Base-by-base conservation (phyloP, 2,888 invertebrate genomes). In the Apomyelois bistriatella region DNA sequence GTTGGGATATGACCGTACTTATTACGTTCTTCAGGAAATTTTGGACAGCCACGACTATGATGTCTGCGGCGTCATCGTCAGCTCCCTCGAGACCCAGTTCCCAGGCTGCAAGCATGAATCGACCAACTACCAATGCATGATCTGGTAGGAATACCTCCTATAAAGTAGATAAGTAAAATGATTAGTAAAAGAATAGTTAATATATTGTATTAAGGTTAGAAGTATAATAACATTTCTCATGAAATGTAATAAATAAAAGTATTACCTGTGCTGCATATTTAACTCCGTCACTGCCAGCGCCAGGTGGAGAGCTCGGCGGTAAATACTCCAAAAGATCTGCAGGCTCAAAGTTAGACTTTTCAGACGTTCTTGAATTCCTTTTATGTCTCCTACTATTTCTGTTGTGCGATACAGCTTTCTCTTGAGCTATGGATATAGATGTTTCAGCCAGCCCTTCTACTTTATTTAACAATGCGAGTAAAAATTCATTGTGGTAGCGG, bases 31-130 rank as follows among this genome's bases (percentile, higher is more conserved):
- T 97, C 0, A 98, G 90, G 68, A 97, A 95, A 58, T 93, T 92
- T 88, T 94, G 87, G 0, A 96, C 94, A 1, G 97, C 96, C 42
- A 94, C 93, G 37, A 96, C 94, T 48, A 98, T 92, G n/a, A 96
- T 90, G 58, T 95, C 95, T 0, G 96, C 95, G 3, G 96, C 96
- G 58, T 92, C 93, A 68, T 96, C 96, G 58, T 97, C 95, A 3
- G 95, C 95, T 6, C 96, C 96, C 62, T 96, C 94, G 40, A 98
- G 91, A 0, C 96, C 97, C 48, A 94, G 93, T 70, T 98, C 97
- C 97, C 97, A 98, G 5, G 97, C 97, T 3, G 95, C 94, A 8
- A 98, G 91, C 80, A 97, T 93, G 65, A 98, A 93, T 55, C 97
- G 91, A 0, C 97, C 96, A 58, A 95, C 92, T 4, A 98, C 94